phyloP scores from a whole-genome alignment of 2,888 invertebrate genomes.

The Stomorhina lunata region DNA sequence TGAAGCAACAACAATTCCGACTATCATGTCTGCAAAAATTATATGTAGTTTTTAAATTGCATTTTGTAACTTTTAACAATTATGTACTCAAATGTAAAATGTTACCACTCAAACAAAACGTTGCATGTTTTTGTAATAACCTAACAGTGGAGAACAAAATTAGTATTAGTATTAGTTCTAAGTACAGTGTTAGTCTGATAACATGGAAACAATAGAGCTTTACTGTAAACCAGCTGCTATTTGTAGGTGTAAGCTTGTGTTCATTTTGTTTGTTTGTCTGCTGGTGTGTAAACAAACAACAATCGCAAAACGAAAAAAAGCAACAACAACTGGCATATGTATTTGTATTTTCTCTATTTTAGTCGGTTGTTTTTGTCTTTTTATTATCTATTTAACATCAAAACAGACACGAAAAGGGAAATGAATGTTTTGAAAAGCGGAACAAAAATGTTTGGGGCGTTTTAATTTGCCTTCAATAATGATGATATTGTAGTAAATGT shows the following conservation, averaged over 20 bases:
- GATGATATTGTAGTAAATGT: constrained; percentile 7
- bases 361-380: constrained; percentile 1
- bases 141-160: neutral
- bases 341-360: neutral
- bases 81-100: constrained; percentile 46
- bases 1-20: no score
- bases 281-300: neutral
- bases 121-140: neutral
- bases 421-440: constrained; percentile 44
- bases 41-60: constrained; percentile 43
- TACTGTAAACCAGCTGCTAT: no score
- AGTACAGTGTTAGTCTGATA: no score
- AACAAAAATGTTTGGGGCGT: constrained; percentile 49
- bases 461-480: constrained; percentile 33
- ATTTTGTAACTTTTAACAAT: constrained; percentile 50
- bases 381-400: constrained; percentile 35
- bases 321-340: constrained; percentile 7
- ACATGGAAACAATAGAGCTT: no score
- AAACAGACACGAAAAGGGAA: constrained; percentile 46
- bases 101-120: constrained; percentile 7
- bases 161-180: neutral
- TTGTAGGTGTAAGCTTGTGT: no score
- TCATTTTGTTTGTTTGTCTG: neutral
- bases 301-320: neutral
- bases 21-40: no score